Conservation (phyloP, 2,113 vertebrate genomes). For the Origma solitaria region DNA sequence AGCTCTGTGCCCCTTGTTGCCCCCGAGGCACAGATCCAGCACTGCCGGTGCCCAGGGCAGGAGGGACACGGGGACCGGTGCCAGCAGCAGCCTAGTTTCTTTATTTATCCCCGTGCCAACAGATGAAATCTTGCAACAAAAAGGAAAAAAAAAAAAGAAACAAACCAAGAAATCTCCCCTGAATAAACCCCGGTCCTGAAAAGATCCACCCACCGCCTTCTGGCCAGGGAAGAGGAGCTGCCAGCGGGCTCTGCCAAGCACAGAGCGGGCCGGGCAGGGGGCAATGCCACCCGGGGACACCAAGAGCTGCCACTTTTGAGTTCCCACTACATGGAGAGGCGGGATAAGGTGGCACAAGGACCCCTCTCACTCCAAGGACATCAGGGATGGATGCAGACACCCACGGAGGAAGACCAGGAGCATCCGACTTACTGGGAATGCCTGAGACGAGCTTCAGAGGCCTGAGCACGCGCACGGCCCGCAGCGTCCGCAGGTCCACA, state of each 20-base stretch:
- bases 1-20: neutral
- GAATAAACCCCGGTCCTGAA: conserved; percentile 25
- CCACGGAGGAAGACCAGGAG: neutral
- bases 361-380: neutral
- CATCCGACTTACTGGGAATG: conserved; percentile 87
- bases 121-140: neutral
- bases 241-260: neutral
- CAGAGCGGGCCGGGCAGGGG: neutral
- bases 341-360: neutral
- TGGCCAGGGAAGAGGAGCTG: neutral
- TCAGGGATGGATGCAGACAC: accelerated
- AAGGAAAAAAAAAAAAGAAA: neutral
- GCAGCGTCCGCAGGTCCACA: conserved; percentile 92
- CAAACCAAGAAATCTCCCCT: neutral
- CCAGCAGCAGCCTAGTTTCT: neutral
- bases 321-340: accelerated
- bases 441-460: conserved; percentile 97
- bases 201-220: conserved; percentile 20
- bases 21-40: neutral
- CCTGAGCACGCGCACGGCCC: conserved; percentile 90
- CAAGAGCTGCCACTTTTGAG: neutral
- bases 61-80: neutral
- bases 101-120: neutral
- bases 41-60: neutral
- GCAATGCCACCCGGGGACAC: neutral